Percentiles rank a stretch among this genome's conserved stretches.
Conservation (phyloP, 2,888 invertebrate genomes). For the Bembecia ichneumoniformis region DNA sequence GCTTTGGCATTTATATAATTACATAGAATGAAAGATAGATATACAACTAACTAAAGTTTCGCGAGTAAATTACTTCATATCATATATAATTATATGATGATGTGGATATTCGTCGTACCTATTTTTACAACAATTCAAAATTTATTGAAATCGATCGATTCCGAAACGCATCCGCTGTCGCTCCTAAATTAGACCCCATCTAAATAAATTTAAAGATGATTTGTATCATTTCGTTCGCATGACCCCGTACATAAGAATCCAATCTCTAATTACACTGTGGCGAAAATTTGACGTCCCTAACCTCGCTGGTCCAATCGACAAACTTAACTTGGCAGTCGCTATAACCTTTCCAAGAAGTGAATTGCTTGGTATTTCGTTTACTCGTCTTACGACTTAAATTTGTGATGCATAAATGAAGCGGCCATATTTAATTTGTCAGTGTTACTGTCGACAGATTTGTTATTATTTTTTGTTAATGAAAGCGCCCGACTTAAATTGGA, state of each 20-base stretch:
- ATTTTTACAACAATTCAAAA: too few species aligned
- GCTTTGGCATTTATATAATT: too few species aligned
- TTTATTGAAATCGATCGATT: too few species aligned
- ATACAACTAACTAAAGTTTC: too few species aligned
- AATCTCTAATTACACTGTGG: constrained; percentile 60
- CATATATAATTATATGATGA: too few species aligned
- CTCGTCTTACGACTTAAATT: constrained; percentile 5
- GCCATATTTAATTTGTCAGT: constrained; percentile 69
- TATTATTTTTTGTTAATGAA: constrained; percentile 44
- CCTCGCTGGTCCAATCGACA: constrained; percentile 26
- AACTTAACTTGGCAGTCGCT: constrained; percentile 16
- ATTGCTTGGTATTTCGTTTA: not conserved
- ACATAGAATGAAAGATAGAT: too few species aligned
- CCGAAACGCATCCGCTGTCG: not conserved
- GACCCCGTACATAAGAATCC: constrained; percentile 52
- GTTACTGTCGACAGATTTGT: constrained; percentile 58
- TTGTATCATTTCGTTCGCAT: constrained; percentile 60
- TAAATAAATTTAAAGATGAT: constrained; percentile 25
- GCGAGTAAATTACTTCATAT: too few species aligned
- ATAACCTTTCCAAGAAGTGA: not conserved
- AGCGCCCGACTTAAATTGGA: constrained; percentile 23
- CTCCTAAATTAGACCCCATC: not conserved
- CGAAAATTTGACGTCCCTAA: constrained; percentile 53
- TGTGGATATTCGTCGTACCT: too few species aligned
- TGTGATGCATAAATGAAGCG: constrained; percentile 18